A percentile compares a stretch with the other conserved stretches of the same genome.
Conservation (phyloP, 2,888 invertebrate species). For the Crioceris asparagi region DNA sequence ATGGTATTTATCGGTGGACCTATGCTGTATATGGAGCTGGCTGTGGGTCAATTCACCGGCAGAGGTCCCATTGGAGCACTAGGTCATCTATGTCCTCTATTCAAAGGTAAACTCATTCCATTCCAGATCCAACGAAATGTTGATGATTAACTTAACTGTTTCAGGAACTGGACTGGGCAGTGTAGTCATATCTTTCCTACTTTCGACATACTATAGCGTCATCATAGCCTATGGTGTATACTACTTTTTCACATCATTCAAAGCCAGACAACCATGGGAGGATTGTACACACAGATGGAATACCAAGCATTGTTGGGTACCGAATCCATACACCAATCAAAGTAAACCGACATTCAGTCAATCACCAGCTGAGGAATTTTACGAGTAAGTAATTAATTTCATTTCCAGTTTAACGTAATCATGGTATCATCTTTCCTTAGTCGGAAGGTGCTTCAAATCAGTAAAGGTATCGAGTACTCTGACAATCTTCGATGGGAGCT, state of each 20-base stretch:
- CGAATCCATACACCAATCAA: conserved; percentile 47
- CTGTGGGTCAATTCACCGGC: conserved; percentile 85
- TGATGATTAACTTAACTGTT: conserved; percentile 24
- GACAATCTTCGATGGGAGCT: conserved; percentile 80
- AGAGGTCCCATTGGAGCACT: conserved; percentile 86
- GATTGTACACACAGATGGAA: conserved; percentile 82
- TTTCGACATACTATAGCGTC: conserved; percentile 93
- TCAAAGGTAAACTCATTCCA: conserved; percentile 73
- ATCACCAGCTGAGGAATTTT: conserved; percentile 86
- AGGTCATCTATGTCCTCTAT: conserved; percentile 82
- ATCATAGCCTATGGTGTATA: conserved; percentile 91
- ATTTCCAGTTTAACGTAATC: too few species aligned
- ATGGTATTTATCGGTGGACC: conserved; percentile 85
- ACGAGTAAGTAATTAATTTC: conserved; percentile 57
- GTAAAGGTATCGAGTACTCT: conserved; percentile 70
- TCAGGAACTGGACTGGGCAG: conserved; percentile 90
- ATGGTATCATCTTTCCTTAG: conserved; percentile 43
- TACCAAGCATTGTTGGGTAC: conserved; percentile 72
- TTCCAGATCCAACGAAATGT: too few species aligned
- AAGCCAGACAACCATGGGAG: conserved; percentile 80
- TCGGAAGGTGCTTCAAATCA: conserved; percentile 76
- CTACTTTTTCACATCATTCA: conserved; percentile 86
- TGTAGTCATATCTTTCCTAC: conserved; percentile 86
- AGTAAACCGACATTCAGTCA: conserved; percentile 61
- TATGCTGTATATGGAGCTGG: conserved; percentile 87